Percentiles rank a stretch among this genome's conserved stretches.
Conservation (phyloP, 2,888 invertebrate genomes). For the Meandrusa payeni region DNA sequence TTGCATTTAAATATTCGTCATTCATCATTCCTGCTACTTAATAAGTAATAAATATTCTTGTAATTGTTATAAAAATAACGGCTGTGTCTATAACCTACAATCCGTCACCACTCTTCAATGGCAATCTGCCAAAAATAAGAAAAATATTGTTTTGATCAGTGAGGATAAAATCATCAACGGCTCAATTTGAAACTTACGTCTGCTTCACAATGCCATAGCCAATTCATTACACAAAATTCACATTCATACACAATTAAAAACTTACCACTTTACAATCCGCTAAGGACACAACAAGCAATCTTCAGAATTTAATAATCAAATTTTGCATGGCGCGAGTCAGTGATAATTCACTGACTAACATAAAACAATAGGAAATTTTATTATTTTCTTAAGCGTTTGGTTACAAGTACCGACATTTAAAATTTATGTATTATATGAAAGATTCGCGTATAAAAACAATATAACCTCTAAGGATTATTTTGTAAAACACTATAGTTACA, state of each 20-base stretch:
- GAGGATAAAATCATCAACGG: no score
- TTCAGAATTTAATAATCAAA: conserved; percentile 9
- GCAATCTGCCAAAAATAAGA: conserved; percentile 6
- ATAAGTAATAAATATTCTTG: no score
- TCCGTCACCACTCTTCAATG: not conserved
- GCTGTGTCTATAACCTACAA: not conserved
- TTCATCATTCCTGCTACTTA: no score
- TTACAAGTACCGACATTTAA: conserved; percentile 15
- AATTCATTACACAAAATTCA: no score
- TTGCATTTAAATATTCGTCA: no score
- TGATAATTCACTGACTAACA: conserved; percentile 10
- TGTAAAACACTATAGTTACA: no score
- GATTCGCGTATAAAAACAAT: not conserved
- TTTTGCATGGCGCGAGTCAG: conserved; percentile 15
- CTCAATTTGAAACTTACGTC: no score
- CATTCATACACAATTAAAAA: no score
- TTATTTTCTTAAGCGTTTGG: not conserved
- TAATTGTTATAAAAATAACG: no score
- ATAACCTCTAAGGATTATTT: not conserved
- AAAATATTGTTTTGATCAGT: no score
- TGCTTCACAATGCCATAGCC: no score
- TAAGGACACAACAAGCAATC: not conserved
- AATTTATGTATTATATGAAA: not conserved
- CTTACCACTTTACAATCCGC: conserved; percentile 10
- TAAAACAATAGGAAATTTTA: conserved; percentile 7